A percentile compares a stretch with the other conserved stretches of the same genome.
These are phyloP conservation scores for Diplosoma virens DNA, from an alignment of 23 tunicate genomes.

Conservation along the genomic window DNA sequence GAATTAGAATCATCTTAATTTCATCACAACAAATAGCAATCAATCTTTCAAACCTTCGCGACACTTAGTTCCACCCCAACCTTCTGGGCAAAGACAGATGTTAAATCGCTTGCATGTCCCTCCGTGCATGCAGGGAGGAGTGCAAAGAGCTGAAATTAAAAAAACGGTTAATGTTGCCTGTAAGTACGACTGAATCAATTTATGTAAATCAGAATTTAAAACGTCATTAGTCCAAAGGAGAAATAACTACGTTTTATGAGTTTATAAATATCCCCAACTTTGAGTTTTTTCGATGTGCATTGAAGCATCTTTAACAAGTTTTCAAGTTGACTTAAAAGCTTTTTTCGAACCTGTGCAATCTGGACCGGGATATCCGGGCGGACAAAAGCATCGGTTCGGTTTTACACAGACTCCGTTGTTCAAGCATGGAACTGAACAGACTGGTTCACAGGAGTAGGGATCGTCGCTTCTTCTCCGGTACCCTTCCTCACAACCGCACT, in stretches of 20 bases:
- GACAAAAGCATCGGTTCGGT: constrained; percentile 74
- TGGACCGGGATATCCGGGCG: constrained; percentile 70
- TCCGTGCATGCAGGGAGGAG: constrained; percentile 75
- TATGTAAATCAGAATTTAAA: too few relatives aligned
- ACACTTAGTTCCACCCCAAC: constrained; percentile 78
- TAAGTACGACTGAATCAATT: too few relatives aligned
- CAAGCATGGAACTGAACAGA: constrained; percentile 50
- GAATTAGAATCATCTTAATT: too few relatives aligned
- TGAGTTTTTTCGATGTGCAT: neutral
- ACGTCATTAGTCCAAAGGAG: too few relatives aligned
- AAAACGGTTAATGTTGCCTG: neutral
- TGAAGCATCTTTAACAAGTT: neutral
- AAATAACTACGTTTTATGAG: too few relatives aligned
- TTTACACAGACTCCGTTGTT: constrained; percentile 69
- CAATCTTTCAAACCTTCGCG: constrained; percentile 27
- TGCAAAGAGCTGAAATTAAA: constrained; percentile 48
- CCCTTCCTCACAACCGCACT: constrained; percentile 77
- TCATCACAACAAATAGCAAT: neutral
- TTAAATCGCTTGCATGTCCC: constrained; percentile 71
- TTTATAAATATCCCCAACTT: too few relatives aligned
- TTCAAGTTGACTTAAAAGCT: neutral
- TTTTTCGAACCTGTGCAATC: constrained; percentile 78
- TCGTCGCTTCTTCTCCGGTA: constrained; percentile 45
- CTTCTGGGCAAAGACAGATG: constrained; percentile 54
- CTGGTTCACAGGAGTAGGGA: constrained; percentile 64